Conservation (phyloP, 53 echinoderm and acorn worm species). For the Henricia sp. region DNA sequence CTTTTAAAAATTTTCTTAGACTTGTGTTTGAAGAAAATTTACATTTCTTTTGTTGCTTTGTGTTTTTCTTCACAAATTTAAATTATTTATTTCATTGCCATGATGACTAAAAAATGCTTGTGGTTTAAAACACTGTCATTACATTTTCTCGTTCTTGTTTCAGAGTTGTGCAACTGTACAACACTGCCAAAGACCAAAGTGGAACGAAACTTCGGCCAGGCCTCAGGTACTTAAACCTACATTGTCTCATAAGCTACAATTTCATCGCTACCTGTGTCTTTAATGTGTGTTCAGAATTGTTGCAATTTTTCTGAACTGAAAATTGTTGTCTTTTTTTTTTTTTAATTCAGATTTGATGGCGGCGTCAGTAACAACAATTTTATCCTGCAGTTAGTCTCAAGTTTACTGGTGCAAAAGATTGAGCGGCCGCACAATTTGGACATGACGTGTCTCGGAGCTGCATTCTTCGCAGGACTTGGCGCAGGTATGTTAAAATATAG, state of each 20-base stretch:
- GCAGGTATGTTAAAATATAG: conserved; percentile 83
- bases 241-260: no score
- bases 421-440: conserved; percentile 84
- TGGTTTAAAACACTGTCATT: neutral
- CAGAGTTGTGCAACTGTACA: conserved; percentile 70
- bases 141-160: neutral
- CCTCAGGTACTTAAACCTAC: conserved; percentile 38
- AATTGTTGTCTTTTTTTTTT: neutral
- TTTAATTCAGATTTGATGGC: conserved; percentile 77
- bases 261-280: no score
- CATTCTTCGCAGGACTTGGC: conserved; percentile 91
- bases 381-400: conserved; percentile 68
- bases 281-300: neutral
- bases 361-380: conserved; percentile 89
- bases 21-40: no score
- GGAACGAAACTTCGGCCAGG: conserved; percentile 16
- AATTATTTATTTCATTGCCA: no score
- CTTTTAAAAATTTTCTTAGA: no score
- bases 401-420: conserved; percentile 69
- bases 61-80: no score
- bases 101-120: no score
- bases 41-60: no score
- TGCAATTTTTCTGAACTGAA: no score
- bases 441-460: conserved; percentile 90
- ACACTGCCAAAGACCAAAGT: conserved; percentile 44